These are phyloP conservation scores for Lepus townsendii DNA, from an alignment of 2,797 vertebrate species.

Conservation along the genomic window DNA sequence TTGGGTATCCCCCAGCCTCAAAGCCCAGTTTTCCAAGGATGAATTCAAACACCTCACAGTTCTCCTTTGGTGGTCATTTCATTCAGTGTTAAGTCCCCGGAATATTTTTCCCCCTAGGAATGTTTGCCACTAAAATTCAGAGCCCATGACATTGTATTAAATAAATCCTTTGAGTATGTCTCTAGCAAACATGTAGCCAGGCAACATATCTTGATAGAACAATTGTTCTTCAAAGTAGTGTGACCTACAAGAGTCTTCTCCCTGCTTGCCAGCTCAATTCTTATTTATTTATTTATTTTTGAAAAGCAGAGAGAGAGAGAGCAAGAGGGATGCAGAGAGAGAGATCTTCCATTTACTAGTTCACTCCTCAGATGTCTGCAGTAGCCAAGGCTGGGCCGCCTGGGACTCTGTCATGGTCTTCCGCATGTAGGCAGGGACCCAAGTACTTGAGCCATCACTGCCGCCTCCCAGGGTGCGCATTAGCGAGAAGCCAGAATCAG, in stretches of 20 bases:
- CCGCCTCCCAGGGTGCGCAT: too few species aligned
- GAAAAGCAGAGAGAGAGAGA: too few species aligned
- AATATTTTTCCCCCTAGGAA: background rate
- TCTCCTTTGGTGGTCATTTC: constrained; percentile 57
- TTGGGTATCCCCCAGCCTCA: constrained; percentile 87
- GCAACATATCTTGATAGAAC: background rate
- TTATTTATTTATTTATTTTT: too few species aligned
- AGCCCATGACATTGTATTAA: background rate
- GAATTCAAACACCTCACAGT: constrained; percentile 82
- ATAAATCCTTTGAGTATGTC: constrained; percentile 8
- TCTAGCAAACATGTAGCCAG: background rate
- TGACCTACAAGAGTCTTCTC: background rate
- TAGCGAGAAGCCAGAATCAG: too few species aligned
- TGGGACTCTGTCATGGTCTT: too few species aligned
- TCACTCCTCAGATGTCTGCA: too few species aligned
- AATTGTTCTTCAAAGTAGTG: constrained; percentile 35
- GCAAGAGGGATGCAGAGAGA: too few species aligned
- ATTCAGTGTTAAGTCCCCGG: background rate
- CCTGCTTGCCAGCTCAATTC: background rate
- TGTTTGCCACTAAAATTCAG: background rate
- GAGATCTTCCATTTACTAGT: too few species aligned
- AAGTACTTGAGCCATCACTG: too few species aligned
- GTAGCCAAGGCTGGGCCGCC: too few species aligned
- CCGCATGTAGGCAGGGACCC: too few species aligned
- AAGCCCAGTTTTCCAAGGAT: constrained; percentile 79